These are phyloP conservation scores for Nasalis larvatus DNA, from an alignment of 2,113 vertebrate genomes.

Conservation along the genomic window DNA sequence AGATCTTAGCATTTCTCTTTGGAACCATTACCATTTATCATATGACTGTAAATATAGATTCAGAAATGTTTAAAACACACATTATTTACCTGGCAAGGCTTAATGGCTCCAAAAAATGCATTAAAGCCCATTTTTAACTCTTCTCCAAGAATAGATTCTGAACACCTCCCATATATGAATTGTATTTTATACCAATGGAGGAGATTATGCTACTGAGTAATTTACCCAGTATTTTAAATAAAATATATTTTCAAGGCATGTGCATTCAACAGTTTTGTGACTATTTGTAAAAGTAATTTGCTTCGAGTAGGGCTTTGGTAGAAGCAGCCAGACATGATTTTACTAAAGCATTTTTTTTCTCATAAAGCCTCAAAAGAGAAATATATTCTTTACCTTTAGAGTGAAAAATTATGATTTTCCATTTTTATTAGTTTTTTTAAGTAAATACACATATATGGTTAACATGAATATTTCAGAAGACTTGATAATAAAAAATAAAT, in stretches of 20 bases:
- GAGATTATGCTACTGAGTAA: conserved; percentile 49
- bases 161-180: conserved; percentile 45
- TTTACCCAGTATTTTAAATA: conserved; percentile 75
- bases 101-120: conserved; percentile 72
- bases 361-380: neutral
- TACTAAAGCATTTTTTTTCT: neutral
- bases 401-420: neutral
- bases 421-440: conserved; percentile 25
- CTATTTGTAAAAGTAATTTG: conserved; percentile 69
- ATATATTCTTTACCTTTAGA: neutral
- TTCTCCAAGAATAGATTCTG: conserved; percentile 59
- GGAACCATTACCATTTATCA: conserved; percentile 76
- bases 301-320: conserved; percentile 61
- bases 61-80: conserved; percentile 72
- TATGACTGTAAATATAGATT: conserved; percentile 79
- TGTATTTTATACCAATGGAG: conserved; percentile 57
- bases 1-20: conserved; percentile 73
- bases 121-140: conserved; percentile 70
- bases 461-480: conserved; percentile 39
- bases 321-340: conserved; percentile 34
- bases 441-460: neutral
- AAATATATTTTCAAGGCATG: conserved; percentile 56
- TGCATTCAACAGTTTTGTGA: conserved; percentile 67
- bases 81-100: conserved; percentile 75
- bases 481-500: neutral